phyloP scores from a whole-genome alignment of 2,888 invertebrate genomes.

The Drosophila acutilabella region DNA sequence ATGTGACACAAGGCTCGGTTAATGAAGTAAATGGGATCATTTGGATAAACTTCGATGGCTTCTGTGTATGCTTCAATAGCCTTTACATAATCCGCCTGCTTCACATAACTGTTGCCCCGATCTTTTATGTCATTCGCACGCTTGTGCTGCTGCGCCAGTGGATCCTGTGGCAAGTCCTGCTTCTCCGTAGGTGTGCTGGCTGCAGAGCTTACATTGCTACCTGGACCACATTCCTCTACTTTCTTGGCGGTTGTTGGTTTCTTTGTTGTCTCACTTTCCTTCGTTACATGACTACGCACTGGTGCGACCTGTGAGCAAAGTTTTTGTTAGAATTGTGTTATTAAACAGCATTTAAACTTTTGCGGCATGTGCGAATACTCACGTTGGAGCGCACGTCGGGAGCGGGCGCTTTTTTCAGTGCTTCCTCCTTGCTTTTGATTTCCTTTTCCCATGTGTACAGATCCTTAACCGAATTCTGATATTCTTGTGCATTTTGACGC shows the following conservation, averaged over 20 bases:
- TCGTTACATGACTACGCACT: conserved; percentile 67
- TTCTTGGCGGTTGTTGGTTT: background rate
- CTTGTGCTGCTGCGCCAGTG: conserved; percentile 66
- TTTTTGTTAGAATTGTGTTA: too few species aligned
- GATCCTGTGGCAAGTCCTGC: conserved; percentile 64
- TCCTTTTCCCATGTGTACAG: conserved; percentile 84
- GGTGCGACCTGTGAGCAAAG: conserved; percentile 45
- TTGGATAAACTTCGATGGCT: conserved; percentile 93
- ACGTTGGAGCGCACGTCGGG: conserved; percentile 48
- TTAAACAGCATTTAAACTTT: background rate
- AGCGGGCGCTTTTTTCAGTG: conserved; percentile 60
- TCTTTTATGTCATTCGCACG: conserved; percentile 82
- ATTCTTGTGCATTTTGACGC: conserved; percentile 79
- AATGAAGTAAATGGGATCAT: conserved; percentile 92
- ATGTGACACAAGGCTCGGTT: conserved; percentile 95
- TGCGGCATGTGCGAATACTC: conserved; percentile 29
- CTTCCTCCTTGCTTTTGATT: conserved; percentile 82
- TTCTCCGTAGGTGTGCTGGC: conserved; percentile 73
- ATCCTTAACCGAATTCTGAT: conserved; percentile 77
- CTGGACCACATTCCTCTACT: background rate
- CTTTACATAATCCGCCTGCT: conserved; percentile 91
- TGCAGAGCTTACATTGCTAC: conserved; percentile 45
- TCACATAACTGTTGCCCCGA: conserved; percentile 93
- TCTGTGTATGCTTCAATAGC: conserved; percentile 94
- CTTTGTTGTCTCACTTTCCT: conserved; percentile 7